Evolutionary conservation across 2,797 vertebrate genomes (phyloP).

Genomic region (Lophius americanus): DNA sequence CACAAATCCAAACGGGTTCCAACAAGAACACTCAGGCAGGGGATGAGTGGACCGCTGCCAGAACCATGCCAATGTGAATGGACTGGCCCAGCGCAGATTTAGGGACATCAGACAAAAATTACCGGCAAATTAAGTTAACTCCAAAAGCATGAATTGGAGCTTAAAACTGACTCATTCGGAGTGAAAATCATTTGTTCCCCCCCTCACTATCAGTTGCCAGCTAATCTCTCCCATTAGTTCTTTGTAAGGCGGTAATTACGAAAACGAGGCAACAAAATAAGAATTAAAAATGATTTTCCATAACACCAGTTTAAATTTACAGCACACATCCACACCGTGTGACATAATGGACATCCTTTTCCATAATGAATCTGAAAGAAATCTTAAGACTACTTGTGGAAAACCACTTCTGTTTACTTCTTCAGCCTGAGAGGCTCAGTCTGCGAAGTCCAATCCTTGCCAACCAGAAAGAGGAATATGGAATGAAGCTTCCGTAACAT

Average conservation of each 20-base stretch:
- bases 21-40: too few species aligned
- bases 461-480: not conserved
- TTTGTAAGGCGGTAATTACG: not conserved
- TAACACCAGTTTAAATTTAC: not conserved
- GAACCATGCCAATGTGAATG: too few species aligned
- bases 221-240: not conserved
- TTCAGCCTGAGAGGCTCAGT: not conserved
- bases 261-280: not conserved
- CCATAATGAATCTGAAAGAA: slow-evolving; percentile 6
- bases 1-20: not conserved
- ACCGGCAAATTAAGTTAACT: not conserved
- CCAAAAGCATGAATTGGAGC: not conserved
- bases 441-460: not conserved
- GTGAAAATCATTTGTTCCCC: not conserved
- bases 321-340: not conserved
- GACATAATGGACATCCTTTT: slow-evolving; percentile 4
- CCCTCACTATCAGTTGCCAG: too few species aligned
- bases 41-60: too few species aligned
- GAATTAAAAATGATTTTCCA: not conserved
- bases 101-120: too few species aligned
- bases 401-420: not conserved
- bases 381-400: not conserved
- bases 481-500: not conserved
- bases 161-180: not conserved
- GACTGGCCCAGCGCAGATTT: too few species aligned